These are phyloP conservation scores for Ictidomys tridecemlineatus DNA, from an alignment of 2,113 vertebrate species.

Conservation along the genomic window DNA sequence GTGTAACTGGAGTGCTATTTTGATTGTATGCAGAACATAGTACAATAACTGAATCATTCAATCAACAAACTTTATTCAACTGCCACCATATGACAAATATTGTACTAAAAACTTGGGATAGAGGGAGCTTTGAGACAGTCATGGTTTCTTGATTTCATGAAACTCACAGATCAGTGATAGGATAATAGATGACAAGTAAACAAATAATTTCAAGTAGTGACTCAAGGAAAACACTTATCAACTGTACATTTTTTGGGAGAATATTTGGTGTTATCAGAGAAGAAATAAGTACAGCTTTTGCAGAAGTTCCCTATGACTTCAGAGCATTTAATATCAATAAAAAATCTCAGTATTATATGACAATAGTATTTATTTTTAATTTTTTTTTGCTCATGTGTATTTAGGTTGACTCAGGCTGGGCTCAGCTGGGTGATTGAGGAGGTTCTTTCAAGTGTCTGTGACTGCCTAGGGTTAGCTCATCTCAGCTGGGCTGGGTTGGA, in stretches of 20 bases:
- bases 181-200: not conserved
- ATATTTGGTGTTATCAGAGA: slow-evolving; percentile 12
- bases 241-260: not conserved
- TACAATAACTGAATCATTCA: not conserved
- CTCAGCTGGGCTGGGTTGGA: not conserved
- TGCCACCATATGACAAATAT: not conserved
- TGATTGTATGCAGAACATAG: not conserved
- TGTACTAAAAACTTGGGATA: not conserved
- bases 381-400: not conserved
- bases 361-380: not conserved
- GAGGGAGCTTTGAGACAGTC: not conserved
- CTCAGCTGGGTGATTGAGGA: not conserved
- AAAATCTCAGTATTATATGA: not conserved
- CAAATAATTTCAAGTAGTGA: not conserved
- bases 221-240: not conserved
- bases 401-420: not conserved
- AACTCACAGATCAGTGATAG: not conserved
- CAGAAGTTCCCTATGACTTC: not conserved
- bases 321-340: not conserved
- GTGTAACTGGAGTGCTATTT: not conserved
- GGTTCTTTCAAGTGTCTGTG: not conserved
- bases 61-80: slow-evolving; percentile 1
- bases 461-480: not conserved
- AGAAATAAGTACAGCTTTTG: not conserved
- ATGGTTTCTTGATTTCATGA: not conserved